Base-by-base conservation (phyloP, 1,140 invertebrate genomes). In the Medauroidea extradentata region DNA sequence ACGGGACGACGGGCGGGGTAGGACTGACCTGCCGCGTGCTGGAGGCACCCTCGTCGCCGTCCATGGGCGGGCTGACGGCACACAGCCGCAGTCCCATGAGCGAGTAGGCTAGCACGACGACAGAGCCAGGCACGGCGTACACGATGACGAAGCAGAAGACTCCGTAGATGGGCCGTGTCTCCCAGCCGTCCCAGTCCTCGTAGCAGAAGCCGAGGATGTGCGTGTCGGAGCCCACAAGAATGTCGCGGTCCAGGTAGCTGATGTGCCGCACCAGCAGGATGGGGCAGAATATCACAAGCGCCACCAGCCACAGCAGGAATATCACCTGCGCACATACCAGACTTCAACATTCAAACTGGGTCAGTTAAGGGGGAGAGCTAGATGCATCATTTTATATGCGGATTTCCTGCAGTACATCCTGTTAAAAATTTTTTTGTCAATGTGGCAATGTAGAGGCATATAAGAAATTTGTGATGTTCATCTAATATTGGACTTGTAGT, bases 71-170 rank as follows among this genome's bases (percentile, higher is more conserved):
- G 62, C 81, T 79, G 48, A 81, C 79, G 1, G 83, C 82, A 69
- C 87, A 89, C 13, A 90, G 73, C 16, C 83, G 80, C 34, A 82
- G 75, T 0, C 88, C 87, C 82, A 89, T 90, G 67, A 87, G 73
- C 0, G 84, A 81, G 69, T 90, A 90, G 0, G 86, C 83, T 9
- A 82, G 71, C 23, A 86, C 77, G 51, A 89, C 83, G 25, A 89
- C 81, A 57, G 79, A 78, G n/a, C 87, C 87, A 4, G 88, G 88
- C 54, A 89, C 78, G 7, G 85, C 83, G 66, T 90, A 90, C 34
- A 90, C 85, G 29, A 88, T 70, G 0, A 85, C 77, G 65, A 90
- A 88, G 63, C 85, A 85, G 44, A 85, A 77, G 5, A 82, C 74
- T 1, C 87, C 87, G 66, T 88, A 87, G 16, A 77, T 23, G 24